Evolutionary conservation across 2,113 vertebrate genomes (phyloP), one percentile per base, ranked within the genome.

Genomic region (Leptocoma aspasia): DNA sequence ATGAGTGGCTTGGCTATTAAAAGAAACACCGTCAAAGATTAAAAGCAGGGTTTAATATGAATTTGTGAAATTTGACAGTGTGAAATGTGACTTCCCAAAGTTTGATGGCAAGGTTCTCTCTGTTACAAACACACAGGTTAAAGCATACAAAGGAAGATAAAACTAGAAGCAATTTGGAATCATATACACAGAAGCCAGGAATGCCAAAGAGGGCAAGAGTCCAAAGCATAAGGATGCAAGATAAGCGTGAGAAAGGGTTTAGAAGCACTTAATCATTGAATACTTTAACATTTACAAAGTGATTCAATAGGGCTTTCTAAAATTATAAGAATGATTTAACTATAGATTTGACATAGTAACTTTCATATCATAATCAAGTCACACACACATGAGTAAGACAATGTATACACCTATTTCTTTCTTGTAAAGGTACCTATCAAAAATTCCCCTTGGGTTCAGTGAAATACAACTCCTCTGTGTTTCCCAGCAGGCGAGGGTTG

Each of bases 31-130:
- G 33, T 52, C 37, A 73, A 59, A 75, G 24, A 89, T 39, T 33
- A 89, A 66, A 81, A 52, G 3, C 15, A 28, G 12, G 10, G 4
- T 52, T 57, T 73, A 44, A 66, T 50, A 66, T 6, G n/a, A 39
- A 39, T 60, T 89, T 75, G 11, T 82, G 53, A 60, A 75, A n/a
- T n/a, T n/a, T n/a, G n/a, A n/a, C n/a, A n/a, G n/a, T n/a, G n/a
- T n/a, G n/a, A n/a, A 82, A 53, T 24, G 5, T 0, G 0, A 8
- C 39, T 66, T 66, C 39, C 6, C 45, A 60, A 45, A 75, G 8
- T 73, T 45, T 28, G 31, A 39, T 81, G 37, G 23, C 13, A 59
- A 72, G 12, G 13, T 42, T 65, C 27, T 28, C 13, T 65, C 33
- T 50, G 23, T 57, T 73, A 37, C 15, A 37, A 59, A 33, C 39